These are phyloP conservation scores for Heterodera filipjevi DNA, from an alignment of 2,888 invertebrate species.

Conservation along the genomic window DNA sequence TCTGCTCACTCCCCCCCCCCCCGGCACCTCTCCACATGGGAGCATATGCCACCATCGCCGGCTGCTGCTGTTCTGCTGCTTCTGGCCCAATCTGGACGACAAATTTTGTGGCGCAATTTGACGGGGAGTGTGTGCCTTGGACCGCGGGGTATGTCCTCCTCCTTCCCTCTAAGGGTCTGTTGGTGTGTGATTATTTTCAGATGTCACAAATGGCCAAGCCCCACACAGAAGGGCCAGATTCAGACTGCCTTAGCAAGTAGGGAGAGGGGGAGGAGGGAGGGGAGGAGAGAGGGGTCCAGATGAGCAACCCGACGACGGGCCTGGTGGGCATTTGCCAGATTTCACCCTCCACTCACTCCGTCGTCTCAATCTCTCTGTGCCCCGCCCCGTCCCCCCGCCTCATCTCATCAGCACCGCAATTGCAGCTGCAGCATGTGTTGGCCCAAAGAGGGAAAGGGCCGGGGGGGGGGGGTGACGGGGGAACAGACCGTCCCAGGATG, in stretches of 20 bases:
- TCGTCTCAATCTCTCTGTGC: conserved; percentile 1
- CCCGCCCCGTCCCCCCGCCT: not conserved
- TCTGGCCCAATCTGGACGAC: conserved; percentile 12
- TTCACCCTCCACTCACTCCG: not conserved
- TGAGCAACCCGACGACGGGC: not conserved
- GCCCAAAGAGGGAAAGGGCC: not conserved
- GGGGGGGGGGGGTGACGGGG: not conserved
- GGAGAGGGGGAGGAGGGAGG: not conserved
- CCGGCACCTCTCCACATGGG: conserved; percentile 9
- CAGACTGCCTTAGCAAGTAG: not conserved
- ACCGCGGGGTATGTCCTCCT: not conserved
- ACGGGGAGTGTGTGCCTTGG: conserved; percentile 9
- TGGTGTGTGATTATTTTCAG: conserved; percentile 4
- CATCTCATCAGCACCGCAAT: not conserved
- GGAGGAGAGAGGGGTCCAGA: not conserved
- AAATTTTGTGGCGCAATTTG: conserved; percentile 10
- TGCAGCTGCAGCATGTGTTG: conserved; percentile 12
- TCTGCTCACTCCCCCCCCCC: not conserved
- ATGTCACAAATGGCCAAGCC: conserved; percentile 3
- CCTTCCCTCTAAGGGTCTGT: not conserved
- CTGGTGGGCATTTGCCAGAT: conserved; percentile 9
- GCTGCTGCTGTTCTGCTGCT: conserved; percentile 6
- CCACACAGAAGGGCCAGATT: conserved; percentile 12
- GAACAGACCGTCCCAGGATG: conserved; percentile 10
- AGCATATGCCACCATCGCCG: conserved; percentile 5